Evolutionary conservation across 2,888 invertebrate genomes (phyloP).

Genomic region (Synanthedon vespiformis): DNA sequence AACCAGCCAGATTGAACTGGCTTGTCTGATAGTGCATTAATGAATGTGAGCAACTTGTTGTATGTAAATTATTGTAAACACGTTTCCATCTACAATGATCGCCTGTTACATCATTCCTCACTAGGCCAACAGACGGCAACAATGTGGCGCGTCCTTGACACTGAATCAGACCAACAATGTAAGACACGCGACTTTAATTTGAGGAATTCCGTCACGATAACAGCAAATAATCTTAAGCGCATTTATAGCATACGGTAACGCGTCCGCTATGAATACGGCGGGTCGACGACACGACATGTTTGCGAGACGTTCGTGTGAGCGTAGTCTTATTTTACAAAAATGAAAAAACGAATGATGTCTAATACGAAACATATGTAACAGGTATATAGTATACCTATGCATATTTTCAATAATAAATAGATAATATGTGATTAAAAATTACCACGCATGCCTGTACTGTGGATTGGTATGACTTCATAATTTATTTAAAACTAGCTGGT

Average conservation of each 20-base stretch:
- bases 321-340: too few relatives aligned
- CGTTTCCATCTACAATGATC: not conserved
- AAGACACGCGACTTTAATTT: constrained; percentile 17
- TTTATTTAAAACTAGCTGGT: too few relatives aligned
- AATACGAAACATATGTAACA: too few relatives aligned
- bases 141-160: constrained; percentile 3
- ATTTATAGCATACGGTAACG: not conserved
- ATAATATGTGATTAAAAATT: too few relatives aligned
- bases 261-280: not conserved
- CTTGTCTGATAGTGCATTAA: not conserved
- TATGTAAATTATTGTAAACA: not conserved
- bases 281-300: too few relatives aligned
- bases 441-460: too few relatives aligned
- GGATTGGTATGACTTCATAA: too few relatives aligned
- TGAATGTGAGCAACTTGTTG: not conserved
- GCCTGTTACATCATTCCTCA: not conserved
- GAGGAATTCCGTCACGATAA: constrained; percentile 19
- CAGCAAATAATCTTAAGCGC: constrained; percentile 16
- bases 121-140: constrained; percentile 6
- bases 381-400: too few relatives aligned
- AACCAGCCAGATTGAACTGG: not conserved
- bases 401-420: too few relatives aligned
- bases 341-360: too few relatives aligned
- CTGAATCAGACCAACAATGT: constrained; percentile 2
- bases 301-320: too few relatives aligned